Percentiles rank a stretch among this genome's conserved stretches.
phyloP scores from a whole-genome alignment of 2,888 invertebrate genomes.

The Pseudococcus longispinus region DNA sequence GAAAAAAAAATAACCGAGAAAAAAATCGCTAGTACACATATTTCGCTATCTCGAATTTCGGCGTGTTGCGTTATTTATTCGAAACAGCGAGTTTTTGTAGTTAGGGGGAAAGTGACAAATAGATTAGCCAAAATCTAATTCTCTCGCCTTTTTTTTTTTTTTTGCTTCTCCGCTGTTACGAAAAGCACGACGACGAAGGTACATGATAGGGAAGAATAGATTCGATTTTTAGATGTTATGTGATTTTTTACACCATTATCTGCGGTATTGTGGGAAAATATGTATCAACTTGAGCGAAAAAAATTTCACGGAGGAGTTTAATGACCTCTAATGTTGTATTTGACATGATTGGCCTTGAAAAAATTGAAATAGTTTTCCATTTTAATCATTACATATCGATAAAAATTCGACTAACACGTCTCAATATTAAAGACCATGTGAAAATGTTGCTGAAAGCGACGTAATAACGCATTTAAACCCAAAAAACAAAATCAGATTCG shows the following conservation, averaged over 20 bases:
- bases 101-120: background rate
- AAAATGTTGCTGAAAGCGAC: background rate
- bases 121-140: constrained; percentile 5
- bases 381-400: too few relatives aligned
- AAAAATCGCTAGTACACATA: background rate
- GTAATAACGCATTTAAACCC: too few relatives aligned
- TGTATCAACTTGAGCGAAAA: background rate
- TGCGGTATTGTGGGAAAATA: background rate
- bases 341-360: background rate
- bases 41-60: background rate
- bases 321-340: background rate
- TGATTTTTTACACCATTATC: background rate
- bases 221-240: background rate
- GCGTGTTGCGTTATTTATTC: background rate
- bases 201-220: background rate
- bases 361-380: background rate
- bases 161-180: too few relatives aligned
- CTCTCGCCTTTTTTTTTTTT: background rate
- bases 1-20: background rate
- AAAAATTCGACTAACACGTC: too few relatives aligned
- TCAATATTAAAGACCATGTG: background rate
- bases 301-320: background rate
- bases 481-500: too few relatives aligned
- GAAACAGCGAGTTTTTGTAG: background rate
- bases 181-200: background rate